Conservation (phyloP, 1,140 invertebrate species). For the Anagrus nilaparvatae region DNA sequence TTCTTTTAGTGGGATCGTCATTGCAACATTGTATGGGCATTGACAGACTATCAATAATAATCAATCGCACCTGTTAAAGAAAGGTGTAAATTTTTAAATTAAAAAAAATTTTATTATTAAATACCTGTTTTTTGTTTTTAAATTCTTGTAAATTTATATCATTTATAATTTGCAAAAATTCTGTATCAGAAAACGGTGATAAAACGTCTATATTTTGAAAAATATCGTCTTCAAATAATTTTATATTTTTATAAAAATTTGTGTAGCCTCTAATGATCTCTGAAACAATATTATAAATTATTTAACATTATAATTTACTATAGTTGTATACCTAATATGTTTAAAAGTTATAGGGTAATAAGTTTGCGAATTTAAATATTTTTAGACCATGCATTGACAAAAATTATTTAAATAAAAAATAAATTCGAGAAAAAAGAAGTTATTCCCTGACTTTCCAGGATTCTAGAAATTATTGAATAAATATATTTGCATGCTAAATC, state of each 20-base stretch:
- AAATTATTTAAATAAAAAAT: slow-evolving; percentile 4
- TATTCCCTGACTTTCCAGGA: neutral
- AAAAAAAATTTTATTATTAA: slow-evolving; percentile 8
- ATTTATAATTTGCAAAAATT: slow-evolving; percentile 22
- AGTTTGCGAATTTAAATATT: slow-evolving; percentile 16
- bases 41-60: slow-evolving; percentile 32
- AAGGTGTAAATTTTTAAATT: slow-evolving; percentile 1
- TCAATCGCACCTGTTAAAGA: slow-evolving; percentile 20
- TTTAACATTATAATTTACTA: neutral
- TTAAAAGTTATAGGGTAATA: slow-evolving; percentile 3
- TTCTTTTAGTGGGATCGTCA: slow-evolving; percentile 20
- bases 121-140: slow-evolving; percentile 10
- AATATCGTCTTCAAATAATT: slow-evolving; percentile 18
- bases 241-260: slow-evolving; percentile 8
- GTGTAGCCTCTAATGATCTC: slow-evolving; percentile 14
- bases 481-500: too few species aligned
- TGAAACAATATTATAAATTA: slow-evolving; percentile 8
- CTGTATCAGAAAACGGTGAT: slow-evolving; percentile 19
- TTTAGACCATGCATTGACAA: slow-evolving; percentile 14
- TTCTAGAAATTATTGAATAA: neutral
- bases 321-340: neutral
- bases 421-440: neutral
- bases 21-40: slow-evolving; percentile 24
- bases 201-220: slow-evolving; percentile 22
- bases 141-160: slow-evolving; percentile 14